Percentiles rank a stretch among this genome's conserved stretches.
These are phyloP conservation scores for Meiosimyza decipiens DNA, from an alignment of 2,888 invertebrate genomes.

Conservation along the genomic window DNA sequence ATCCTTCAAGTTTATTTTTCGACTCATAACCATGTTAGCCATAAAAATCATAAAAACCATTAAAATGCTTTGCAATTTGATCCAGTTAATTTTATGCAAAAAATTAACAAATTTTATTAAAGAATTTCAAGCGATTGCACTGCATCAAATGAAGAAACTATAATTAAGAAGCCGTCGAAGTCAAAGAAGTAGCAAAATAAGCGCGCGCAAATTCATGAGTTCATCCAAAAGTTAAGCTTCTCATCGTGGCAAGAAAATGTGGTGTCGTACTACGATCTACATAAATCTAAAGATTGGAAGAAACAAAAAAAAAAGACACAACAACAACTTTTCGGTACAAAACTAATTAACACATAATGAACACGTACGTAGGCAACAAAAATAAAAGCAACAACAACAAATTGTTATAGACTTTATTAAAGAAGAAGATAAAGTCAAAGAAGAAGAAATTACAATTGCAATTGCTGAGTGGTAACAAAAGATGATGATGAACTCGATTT, in stretches of 20 bases:
- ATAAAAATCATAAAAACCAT: not conserved
- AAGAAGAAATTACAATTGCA: not conserved
- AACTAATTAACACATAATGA: conserved; percentile 13
- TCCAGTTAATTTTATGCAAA: not conserved
- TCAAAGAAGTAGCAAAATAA: too few relatives aligned
- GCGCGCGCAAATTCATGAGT: not conserved
- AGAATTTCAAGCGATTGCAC: not conserved
- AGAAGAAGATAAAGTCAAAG: not conserved
- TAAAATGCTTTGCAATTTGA: not conserved
- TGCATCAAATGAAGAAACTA: not conserved
- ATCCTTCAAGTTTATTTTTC: too few relatives aligned
- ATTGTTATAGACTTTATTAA: conserved; percentile 13
- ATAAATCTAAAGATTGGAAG: not conserved
- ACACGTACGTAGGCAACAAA: conserved; percentile 12
- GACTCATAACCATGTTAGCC: not conserved
- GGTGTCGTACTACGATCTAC: not conserved
- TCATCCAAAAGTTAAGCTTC: conserved; percentile 5
- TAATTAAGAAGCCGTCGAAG: conserved; percentile 1
- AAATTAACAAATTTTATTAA: not conserved
- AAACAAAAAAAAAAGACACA: not conserved
- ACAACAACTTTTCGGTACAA: conserved; percentile 26
- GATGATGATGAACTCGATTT: conserved; percentile 49
- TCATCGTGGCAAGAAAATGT: not conserved
- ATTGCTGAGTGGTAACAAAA: conserved; percentile 14
- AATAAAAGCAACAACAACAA: conserved; percentile 13